phyloP scores from a whole-genome alignment of 2,888 invertebrate species.

The Caenorhabditis imperialis region DNA sequence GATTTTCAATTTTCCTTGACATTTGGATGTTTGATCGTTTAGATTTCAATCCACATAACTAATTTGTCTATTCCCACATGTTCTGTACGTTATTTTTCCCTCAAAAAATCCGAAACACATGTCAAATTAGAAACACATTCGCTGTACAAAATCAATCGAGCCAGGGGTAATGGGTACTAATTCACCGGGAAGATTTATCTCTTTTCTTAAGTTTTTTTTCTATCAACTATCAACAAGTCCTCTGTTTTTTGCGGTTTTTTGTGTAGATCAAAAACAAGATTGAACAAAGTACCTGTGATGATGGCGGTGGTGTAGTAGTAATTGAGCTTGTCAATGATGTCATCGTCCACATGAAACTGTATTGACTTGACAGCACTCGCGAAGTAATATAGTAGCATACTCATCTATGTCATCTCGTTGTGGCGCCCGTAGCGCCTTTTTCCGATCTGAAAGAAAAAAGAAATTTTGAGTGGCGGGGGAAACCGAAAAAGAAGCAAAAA shows the following conservation, averaged over 20 bases:
- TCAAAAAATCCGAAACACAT: constrained; percentile 24
- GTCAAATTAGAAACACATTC: constrained; percentile 41
- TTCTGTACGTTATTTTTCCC: constrained; percentile 6
- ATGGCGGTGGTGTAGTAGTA: constrained; percentile 78
- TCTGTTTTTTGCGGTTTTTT: constrained; percentile 5
- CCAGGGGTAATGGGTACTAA: constrained; percentile 40
- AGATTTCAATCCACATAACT: background rate
- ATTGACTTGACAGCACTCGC: constrained; percentile 78
- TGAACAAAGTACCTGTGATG: constrained; percentile 73
- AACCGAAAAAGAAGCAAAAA: constrained; percentile 9
- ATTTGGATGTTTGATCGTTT: background rate
- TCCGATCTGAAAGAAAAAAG: constrained; percentile 46
- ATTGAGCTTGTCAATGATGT: constrained; percentile 79
- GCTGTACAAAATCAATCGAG: background rate
- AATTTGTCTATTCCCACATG: background rate
- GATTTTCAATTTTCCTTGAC: constrained; percentile 1
- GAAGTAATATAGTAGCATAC: constrained; percentile 77
- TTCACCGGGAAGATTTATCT: constrained; percentile 45
- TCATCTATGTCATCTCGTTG: constrained; percentile 55
- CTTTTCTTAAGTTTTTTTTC: constrained; percentile 27
- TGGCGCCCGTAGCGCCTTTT: constrained; percentile 60
- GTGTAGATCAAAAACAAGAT: background rate
- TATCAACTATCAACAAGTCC: constrained; percentile 2
- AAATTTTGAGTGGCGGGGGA: background rate
- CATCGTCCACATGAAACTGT: constrained; percentile 78